Evolutionary conservation across 2,888 invertebrate species (phyloP).

Genomic region (Leptodirus hochenwartii): DNA sequence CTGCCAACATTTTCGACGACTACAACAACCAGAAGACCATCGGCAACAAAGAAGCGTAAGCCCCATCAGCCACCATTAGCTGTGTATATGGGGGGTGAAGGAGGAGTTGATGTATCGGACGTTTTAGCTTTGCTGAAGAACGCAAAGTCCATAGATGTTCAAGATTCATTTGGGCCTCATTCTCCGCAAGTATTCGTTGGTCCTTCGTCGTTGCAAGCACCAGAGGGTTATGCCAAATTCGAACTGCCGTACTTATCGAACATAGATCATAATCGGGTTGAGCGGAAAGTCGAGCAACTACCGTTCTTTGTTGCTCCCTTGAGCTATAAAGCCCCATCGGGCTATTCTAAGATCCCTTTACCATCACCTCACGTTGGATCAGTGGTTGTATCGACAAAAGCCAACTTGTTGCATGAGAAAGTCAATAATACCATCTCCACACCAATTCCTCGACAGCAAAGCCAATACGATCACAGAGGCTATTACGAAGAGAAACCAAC

Average conservation of each 20-base stretch:
- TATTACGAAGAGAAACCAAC: conserved; percentile 8
- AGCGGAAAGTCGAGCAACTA: conserved; percentile 51
- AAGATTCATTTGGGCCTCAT: conserved; percentile 50
- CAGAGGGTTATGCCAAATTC: conserved; percentile 58
- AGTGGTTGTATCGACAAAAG: conserved; percentile 40
- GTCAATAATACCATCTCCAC: conserved; percentile 6
- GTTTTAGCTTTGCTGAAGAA: conserved; percentile 50
- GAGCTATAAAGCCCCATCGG: conserved; percentile 66
- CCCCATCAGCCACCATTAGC: conserved; percentile 74
- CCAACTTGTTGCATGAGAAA: conserved; percentile 8
- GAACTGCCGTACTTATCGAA: conserved; percentile 68
- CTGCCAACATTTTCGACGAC: conserved; percentile 21
- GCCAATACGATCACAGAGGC: conserved; percentile 6
- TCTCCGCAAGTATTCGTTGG: conserved; percentile 69
- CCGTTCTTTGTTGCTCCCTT: conserved; percentile 76
- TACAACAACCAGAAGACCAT: conserved; percentile 26
- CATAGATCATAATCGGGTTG: conserved; percentile 44
- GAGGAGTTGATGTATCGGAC: conserved; percentile 43
- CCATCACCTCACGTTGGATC: conserved; percentile 78
- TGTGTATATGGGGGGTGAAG: conserved; percentile 49
- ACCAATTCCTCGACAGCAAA: conserved; percentile 6
- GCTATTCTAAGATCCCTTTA: conserved; percentile 70
- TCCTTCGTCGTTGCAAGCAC: conserved; percentile 52
- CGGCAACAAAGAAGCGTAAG: conserved; percentile 37
- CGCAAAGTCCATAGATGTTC: conserved; percentile 55